Evolutionary conservation across 1,140 invertebrate species (phyloP).

Genomic region (Drosophila jambulina): DNA sequence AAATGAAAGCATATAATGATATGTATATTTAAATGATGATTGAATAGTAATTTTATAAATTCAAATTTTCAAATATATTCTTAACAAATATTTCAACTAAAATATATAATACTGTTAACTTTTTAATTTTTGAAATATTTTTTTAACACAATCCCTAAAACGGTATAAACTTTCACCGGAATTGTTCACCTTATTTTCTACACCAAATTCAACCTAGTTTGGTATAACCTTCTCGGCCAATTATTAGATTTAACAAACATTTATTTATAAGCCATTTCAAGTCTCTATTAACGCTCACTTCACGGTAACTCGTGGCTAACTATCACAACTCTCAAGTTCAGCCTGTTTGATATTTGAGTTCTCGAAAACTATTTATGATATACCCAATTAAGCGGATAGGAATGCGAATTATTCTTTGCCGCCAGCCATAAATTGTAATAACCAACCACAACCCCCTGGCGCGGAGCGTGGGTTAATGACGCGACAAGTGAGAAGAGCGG

Average conservation of each 20-base stretch:
- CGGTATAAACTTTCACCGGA: not conserved
- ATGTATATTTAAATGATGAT: too few species aligned
- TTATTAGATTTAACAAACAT: constrained; percentile 12
- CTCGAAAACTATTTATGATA: constrained; percentile 41
- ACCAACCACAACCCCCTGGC: constrained; percentile 21
- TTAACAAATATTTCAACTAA: too few species aligned
- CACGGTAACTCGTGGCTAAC: not conserved
- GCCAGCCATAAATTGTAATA: constrained; percentile 33
- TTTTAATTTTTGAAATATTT: too few species aligned
- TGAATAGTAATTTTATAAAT: too few species aligned
- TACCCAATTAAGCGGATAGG: constrained; percentile 34
- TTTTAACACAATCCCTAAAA: not conserved
- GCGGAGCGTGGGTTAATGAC: constrained; percentile 69
- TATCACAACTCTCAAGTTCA: constrained; percentile 6
- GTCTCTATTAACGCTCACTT: constrained; percentile 11
- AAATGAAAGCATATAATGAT: too few species aligned
- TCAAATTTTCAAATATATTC: too few species aligned
- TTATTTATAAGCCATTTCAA: constrained; percentile 23
- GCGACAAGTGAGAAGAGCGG: constrained; percentile 44
- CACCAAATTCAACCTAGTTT: not conserved
- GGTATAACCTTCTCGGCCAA: not conserved
- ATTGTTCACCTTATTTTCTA: too few species aligned
- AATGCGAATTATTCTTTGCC: constrained; percentile 43
- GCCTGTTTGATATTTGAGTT: constrained; percentile 18
- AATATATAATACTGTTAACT: too few species aligned